Evolutionary conservation across 2,888 invertebrate species (phyloP).

Genomic region (Drosophila anomelani): DNA sequence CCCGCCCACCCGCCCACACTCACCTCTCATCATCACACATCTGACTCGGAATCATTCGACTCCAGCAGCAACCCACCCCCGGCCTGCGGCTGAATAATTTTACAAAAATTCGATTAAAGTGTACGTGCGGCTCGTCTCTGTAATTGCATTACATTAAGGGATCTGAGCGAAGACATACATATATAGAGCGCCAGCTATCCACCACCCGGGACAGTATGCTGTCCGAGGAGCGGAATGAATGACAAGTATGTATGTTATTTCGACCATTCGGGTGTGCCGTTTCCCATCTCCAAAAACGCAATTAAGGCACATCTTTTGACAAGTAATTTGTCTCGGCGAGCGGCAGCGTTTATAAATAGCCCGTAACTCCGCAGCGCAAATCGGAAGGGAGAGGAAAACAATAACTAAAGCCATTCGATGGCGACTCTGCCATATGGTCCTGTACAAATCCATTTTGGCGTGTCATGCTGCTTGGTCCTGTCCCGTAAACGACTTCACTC

Average conservation of each 20-base stretch:
- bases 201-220: slow-evolving; percentile 16
- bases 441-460: slow-evolving; percentile 62
- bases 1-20: slow-evolving; percentile 26
- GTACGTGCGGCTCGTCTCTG: slow-evolving; percentile 43
- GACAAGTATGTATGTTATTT: slow-evolving; percentile 15
- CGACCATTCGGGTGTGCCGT: slow-evolving; percentile 1
- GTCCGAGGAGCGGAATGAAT: slow-evolving; percentile 10
- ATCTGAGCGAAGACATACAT: not conserved
- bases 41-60: slow-evolving; percentile 13
- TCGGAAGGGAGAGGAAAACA: slow-evolving; percentile 21
- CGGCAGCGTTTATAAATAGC: slow-evolving; percentile 44
- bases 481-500: slow-evolving; percentile 20
- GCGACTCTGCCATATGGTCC: slow-evolving; percentile 69
- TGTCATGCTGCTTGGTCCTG: slow-evolving; percentile 63
- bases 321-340: slow-evolving; percentile 38
- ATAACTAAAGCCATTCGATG: slow-evolving; percentile 36
- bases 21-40: slow-evolving; percentile 9
- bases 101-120: slow-evolving; percentile 70
- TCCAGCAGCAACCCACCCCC: slow-evolving; percentile 22
- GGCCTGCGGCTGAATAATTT: slow-evolving; percentile 58
- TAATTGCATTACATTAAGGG: slow-evolving; percentile 72
- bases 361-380: not conserved
- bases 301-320: slow-evolving; percentile 59
- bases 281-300: slow-evolving; percentile 47
- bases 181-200: not conserved